Conservation (phyloP, 2,888 invertebrate species). For the Pseudoips prasinana region DNA sequence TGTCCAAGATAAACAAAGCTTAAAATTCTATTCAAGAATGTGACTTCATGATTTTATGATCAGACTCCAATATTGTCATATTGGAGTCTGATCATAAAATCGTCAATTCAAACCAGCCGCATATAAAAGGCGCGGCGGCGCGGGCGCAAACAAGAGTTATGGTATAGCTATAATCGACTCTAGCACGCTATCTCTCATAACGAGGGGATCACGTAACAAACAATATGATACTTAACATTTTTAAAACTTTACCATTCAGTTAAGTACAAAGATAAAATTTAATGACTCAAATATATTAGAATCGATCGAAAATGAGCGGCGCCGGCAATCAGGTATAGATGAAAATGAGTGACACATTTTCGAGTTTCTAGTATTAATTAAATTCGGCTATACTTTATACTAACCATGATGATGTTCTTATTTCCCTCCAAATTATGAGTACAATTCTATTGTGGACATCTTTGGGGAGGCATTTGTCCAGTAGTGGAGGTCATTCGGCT, state of each 20-base stretch:
- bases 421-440: no score
- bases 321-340: slow-evolving; percentile 27
- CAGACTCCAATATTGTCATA: no score
- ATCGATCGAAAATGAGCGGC: slow-evolving; percentile 27
- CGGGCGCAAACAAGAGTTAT: slow-evolving; percentile 45
- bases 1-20: slow-evolving; percentile 14
- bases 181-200: slow-evolving; percentile 47
- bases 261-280: slow-evolving; percentile 30
- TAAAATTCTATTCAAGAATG: slow-evolving; percentile 23
- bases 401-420: no score
- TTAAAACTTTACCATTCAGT: slow-evolving; percentile 26
- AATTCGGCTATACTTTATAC: slow-evolving; percentile 12
- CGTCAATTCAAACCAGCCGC: slow-evolving; percentile 48
- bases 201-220: slow-evolving; percentile 37
- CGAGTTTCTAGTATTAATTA: slow-evolving; percentile 22
- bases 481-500: no score
- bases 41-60: slow-evolving; percentile 15
- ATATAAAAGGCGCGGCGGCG: slow-evolving; percentile 43
- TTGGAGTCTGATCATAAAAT: slow-evolving; percentile 31
- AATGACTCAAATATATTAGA: slow-evolving; percentile 22
- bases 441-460: no score
- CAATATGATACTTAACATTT: slow-evolving; percentile 25
- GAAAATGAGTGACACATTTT: slow-evolving; percentile 24
- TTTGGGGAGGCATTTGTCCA: no score
- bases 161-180: slow-evolving; percentile 43